A percentile compares a stretch with the other conserved stretches of the same genome.
phyloP scores from a whole-genome alignment of 2,113 vertebrate genomes.

The Sander lucioperca region DNA sequence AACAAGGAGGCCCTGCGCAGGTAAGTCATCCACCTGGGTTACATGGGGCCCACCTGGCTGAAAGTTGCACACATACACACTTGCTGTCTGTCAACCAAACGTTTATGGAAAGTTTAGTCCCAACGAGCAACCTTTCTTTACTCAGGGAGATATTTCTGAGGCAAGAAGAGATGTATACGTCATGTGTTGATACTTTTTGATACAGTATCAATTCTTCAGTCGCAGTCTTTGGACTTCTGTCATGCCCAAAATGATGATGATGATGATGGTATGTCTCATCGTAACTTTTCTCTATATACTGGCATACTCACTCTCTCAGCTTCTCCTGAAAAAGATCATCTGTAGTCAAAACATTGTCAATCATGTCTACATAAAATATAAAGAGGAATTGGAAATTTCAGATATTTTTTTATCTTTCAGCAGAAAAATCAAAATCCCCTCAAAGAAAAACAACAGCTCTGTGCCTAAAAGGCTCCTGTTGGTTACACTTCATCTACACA shows the following conservation, averaged over 20 bases:
- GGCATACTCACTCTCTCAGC: not conserved
- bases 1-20: constrained; percentile 90
- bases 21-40: constrained; percentile 75
- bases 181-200: not conserved
- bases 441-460: not conserved
- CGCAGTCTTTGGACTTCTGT: not conserved
- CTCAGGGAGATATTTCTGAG: not conserved
- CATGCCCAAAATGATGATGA: not conserved
- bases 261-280: not conserved
- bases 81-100: not conserved
- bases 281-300: not conserved
- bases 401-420: not conserved
- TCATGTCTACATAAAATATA: not conserved
- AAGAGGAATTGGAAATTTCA: not conserved
- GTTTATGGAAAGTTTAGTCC: not conserved
- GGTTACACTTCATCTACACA: not conserved
- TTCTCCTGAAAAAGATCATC: not conserved
- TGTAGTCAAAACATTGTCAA: not conserved
- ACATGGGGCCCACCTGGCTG: not conserved
- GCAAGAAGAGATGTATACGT: too few species aligned
- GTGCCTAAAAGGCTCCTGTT: not conserved
- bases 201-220: not conserved
- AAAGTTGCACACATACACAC: not conserved
- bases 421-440: not conserved
- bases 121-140: not conserved